Evolutionary conservation across 92 coral and sea anemone species (phyloP).

Genomic region (Isaurus tuberculatus): DNA sequence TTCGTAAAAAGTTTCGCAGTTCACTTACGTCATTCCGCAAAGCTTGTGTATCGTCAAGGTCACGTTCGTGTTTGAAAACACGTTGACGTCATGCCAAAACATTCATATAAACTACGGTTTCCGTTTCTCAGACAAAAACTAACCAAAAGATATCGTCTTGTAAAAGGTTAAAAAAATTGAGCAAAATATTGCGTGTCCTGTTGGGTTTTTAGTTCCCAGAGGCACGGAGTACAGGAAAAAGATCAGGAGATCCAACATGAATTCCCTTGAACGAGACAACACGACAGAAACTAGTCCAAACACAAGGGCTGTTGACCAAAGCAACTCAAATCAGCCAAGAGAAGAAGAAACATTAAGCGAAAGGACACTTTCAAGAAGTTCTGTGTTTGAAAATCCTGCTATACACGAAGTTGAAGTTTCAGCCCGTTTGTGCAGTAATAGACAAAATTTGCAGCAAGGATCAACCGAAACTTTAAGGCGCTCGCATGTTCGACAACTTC

Average conservation of each 20-base stretch:
- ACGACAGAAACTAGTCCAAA: not conserved
- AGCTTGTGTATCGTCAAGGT: too few relatives aligned
- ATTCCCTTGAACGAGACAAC: not conserved
- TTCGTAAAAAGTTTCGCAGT: too few relatives aligned
- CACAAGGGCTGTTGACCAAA: not conserved
- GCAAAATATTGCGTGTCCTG: too few relatives aligned
- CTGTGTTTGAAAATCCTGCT: conserved; percentile 27
- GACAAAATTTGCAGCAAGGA: not conserved
- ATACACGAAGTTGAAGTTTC: not conserved
- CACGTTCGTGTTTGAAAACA: too few relatives aligned
- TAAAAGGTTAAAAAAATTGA: too few relatives aligned
- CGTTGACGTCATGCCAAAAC: too few relatives aligned
- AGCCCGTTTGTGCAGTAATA: not conserved
- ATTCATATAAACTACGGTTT: too few relatives aligned
- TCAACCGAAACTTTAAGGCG: not conserved
- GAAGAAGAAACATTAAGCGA: not conserved
- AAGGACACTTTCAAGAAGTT: conserved; percentile 1
- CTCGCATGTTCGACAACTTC: not conserved
- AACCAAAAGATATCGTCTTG: too few relatives aligned
- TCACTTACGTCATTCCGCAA: too few relatives aligned
- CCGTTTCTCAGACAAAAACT: too few relatives aligned
- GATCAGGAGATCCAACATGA: not conserved
- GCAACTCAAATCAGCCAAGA: not conserved
- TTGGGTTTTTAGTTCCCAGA: not conserved
- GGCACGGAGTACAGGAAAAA: not conserved